Evolutionary conservation across 37 sponge, comb jelly and placozoan genomes (phyloP).

Genomic region (Geodia barretti): DNA sequence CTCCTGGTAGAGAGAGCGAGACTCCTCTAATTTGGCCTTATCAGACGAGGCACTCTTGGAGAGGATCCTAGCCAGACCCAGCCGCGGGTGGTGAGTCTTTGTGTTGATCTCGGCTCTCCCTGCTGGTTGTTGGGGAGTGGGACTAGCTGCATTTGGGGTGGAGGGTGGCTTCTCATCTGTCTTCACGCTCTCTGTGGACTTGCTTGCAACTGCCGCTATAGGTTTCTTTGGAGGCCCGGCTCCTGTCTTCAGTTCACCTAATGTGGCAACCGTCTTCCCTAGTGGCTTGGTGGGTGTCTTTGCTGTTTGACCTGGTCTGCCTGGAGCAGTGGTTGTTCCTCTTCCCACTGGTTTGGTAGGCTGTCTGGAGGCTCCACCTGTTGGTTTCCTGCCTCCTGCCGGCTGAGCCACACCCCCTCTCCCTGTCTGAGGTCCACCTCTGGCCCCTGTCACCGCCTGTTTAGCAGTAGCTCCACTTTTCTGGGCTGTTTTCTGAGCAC

Average conservation of each 20-base stretch:
- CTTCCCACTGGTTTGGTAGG: conserved; percentile 11
- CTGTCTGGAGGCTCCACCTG: conserved; percentile 6
- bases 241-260: conserved; percentile 69
- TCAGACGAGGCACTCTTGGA: conserved; percentile 29
- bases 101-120: conserved; percentile 43
- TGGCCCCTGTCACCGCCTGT: conserved; percentile 6
- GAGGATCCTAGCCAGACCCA: conserved; percentile 89
- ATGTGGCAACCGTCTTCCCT: conserved; percentile 76
- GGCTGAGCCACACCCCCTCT: conserved; percentile 20
- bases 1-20: conserved; percentile 66
- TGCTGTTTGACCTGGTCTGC: neutral
- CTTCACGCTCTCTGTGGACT: neutral
- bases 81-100: conserved; percentile 66
- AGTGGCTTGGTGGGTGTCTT: conserved; percentile 5
- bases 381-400: neutral
- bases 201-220: neutral
- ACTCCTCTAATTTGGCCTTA: conserved; percentile 47
- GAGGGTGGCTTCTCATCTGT: neutral
- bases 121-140: neutral
- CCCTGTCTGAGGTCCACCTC: conserved; percentile 17
- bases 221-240: conserved; percentile 3
- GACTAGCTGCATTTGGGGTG: neutral
- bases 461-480: conserved; percentile 20
- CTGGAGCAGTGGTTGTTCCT: neutral
- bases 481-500: neutral